Evolutionary conservation across 2,113 vertebrate species (phyloP).

Genomic region (Cygnus buccinator): DNA sequence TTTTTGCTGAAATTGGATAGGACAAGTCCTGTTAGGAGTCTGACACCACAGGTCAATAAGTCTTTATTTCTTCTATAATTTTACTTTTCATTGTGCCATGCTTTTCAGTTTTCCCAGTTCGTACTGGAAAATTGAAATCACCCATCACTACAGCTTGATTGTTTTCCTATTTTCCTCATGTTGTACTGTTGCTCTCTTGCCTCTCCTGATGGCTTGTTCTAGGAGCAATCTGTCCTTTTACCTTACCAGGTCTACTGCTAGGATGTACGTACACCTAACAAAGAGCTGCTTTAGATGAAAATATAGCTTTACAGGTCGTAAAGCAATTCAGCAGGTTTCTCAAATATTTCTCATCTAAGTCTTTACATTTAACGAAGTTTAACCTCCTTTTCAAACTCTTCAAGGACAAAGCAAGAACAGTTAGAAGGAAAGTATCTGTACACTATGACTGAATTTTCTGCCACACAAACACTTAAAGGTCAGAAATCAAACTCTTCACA

Average conservation of each 20-base stretch:
- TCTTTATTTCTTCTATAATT: constrained; percentile 77
- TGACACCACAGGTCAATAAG: constrained; percentile 79
- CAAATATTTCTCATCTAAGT: neutral
- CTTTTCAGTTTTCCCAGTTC: constrained; percentile 69
- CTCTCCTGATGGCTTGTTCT: neutral
- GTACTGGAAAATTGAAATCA: constrained; percentile 72
- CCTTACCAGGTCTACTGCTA: neutral
- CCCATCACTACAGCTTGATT: constrained; percentile 37
- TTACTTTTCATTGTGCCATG: constrained; percentile 71
- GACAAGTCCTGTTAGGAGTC: constrained; percentile 74
- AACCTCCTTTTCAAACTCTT: neutral
- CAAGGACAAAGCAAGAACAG: neutral
- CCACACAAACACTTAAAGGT: neutral
- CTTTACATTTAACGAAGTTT: neutral
- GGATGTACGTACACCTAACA: neutral
- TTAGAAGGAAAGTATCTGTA: neutral
- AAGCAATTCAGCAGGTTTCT: neutral
- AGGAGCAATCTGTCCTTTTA: constrained; percentile 2
- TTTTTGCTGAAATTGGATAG: constrained; percentile 77
- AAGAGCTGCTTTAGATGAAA: neutral
- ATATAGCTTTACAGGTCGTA: neutral
- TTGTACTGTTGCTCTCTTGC: constrained; percentile 25
- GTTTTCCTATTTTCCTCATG: constrained; percentile 47
- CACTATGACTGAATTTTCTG: fast-evolving
- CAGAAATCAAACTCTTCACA: neutral